These are phyloP conservation scores for Fulmarus glacialis DNA, from an alignment of 2,113 vertebrate genomes.

Conservation along the genomic window DNA sequence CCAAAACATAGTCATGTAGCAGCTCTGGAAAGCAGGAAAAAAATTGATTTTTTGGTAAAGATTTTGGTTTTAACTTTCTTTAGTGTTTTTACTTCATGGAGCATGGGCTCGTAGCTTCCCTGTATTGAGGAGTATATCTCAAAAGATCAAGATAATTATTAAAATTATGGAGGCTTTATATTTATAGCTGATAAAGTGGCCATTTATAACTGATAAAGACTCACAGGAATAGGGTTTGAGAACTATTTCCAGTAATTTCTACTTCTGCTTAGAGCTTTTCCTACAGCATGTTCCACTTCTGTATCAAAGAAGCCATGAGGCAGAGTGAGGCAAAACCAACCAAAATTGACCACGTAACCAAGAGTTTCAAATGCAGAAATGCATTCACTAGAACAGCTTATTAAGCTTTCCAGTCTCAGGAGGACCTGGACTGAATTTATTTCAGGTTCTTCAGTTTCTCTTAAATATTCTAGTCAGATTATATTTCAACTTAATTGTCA, in stretches of 20 bases:
- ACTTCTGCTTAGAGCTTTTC: not conserved
- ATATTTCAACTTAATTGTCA: not conserved
- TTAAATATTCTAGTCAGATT: not conserved
- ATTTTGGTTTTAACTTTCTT: not conserved
- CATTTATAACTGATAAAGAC: not conserved
- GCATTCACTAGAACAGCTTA: not conserved
- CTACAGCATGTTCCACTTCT: not conserved
- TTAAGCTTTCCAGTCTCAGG: not conserved
- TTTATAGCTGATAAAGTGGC: no score
- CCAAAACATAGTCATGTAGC: not conserved
- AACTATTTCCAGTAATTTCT: not conserved
- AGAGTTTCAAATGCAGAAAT: slow-evolving; percentile 10
- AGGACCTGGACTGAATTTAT: not conserved
- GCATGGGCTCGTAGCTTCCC: not conserved
- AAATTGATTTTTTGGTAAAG: accelerated
- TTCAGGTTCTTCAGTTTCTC: not conserved
- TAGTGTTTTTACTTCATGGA: not conserved
- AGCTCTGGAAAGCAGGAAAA: not conserved
- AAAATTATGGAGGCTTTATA: not conserved
- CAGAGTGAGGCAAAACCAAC: not conserved
- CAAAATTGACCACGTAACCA: not conserved
- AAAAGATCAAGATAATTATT: not conserved
- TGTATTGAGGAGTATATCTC: not conserved
- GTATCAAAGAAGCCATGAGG: not conserved
- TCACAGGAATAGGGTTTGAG: not conserved